phyloP scores from a whole-genome alignment of 1,140 invertebrate genomes.

The Drosophila navojoa region DNA sequence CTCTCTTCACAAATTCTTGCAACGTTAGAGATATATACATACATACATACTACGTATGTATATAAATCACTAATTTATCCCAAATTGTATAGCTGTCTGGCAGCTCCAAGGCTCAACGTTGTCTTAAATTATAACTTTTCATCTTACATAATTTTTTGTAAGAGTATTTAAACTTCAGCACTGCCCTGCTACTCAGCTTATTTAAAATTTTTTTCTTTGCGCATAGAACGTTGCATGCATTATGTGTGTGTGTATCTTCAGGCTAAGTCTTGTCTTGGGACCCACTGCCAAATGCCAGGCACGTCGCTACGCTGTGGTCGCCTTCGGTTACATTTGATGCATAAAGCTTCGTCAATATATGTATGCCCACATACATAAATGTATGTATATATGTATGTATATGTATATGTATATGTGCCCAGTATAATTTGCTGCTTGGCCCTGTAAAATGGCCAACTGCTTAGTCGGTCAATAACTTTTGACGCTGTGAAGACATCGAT shows the following conservation, averaged over 20 bases:
- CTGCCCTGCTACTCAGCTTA: conserved; percentile 1
- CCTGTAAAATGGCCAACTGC: conserved; percentile 27
- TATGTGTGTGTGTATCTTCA: conserved; percentile 45
- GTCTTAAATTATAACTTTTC: neutral
- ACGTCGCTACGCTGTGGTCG: conserved; percentile 53
- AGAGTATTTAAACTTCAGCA: conserved; percentile 14
- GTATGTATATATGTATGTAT: neutral
- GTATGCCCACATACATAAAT: neutral
- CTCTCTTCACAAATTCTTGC: too few species aligned
- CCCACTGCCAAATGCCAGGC: conserved; percentile 60
- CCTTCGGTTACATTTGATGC: conserved; percentile 78
- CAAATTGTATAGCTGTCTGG: neutral
- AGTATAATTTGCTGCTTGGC: conserved; percentile 63
- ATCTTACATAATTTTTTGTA: neutral
- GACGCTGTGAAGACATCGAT: conserved; percentile 46
- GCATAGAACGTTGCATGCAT: conserved; percentile 65
- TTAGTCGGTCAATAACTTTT: conserved; percentile 70
- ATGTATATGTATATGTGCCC: conserved; percentile 37
- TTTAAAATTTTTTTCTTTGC: conserved; percentile 10
- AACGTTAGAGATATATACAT: too few species aligned
- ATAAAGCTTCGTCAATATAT: conserved; percentile 68
- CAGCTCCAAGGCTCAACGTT: neutral
- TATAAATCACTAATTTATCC: neutral
- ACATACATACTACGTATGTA: too few species aligned
- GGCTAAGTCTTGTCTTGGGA: conserved; percentile 40